phyloP scores from a whole-genome alignment of 2,888 invertebrate genomes.

The Saturnia pavonia region DNA sequence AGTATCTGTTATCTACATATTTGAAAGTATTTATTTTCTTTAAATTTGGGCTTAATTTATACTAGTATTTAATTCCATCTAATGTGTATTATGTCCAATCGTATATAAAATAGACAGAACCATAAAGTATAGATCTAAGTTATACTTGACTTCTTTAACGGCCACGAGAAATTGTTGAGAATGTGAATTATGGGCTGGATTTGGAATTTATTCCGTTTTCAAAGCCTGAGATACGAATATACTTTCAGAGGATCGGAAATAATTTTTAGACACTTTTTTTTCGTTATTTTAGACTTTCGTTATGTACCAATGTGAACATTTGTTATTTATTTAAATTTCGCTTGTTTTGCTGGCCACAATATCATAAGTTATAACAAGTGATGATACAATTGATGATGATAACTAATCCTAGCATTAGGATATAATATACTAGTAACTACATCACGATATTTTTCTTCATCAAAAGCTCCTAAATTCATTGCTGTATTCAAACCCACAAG shows the following conservation, averaged over 20 bases:
- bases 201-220: conserved; percentile 10
- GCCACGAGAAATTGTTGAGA: conserved; percentile 2
- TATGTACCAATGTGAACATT: neutral
- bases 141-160: conserved; percentile 5
- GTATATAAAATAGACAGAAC: conserved; percentile 4
- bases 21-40: too few species aligned
- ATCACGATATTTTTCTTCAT: too few species aligned
- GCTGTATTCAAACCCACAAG: too few species aligned
- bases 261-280: neutral
- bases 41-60: neutral
- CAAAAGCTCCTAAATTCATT: too few species aligned
- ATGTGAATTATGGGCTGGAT: conserved; percentile 12
- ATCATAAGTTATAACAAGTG: neutral
- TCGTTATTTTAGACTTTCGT: too few species aligned
- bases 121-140: neutral
- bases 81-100: neutral
- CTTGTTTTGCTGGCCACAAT: neutral
- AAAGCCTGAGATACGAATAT: conserved; percentile 5
- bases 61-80: neutral
- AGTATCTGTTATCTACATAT: too few species aligned
- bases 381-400: too few species aligned
- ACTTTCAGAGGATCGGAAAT: conserved; percentile 1
- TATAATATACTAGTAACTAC: too few species aligned
- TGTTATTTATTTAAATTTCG: neutral
- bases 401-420: too few species aligned